phyloP scores from a whole-genome alignment of 2,113 vertebrate species.

The Pica pica region DNA sequence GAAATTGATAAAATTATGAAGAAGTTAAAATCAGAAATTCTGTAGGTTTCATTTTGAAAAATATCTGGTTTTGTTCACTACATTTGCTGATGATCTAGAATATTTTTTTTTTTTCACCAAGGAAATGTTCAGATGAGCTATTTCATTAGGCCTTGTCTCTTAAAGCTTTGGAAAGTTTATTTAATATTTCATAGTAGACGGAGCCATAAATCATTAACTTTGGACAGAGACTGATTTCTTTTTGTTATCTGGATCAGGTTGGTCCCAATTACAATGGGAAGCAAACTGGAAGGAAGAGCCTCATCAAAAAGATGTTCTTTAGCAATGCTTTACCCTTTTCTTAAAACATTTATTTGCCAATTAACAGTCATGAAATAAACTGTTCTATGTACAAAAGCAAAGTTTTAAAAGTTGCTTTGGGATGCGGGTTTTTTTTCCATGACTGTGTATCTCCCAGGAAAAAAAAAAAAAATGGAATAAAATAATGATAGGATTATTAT shows the following conservation, averaged over 20 bases:
- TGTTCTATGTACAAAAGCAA: not conserved
- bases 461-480: not conserved
- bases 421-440: rapidly evolving
- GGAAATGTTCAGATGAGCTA: not conserved
- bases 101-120: not conserved
- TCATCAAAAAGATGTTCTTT: not conserved
- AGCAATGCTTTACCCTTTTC: not conserved
- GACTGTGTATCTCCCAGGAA: rapidly evolving
- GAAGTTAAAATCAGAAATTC: not conserved
- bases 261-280: not conserved
- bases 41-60: not conserved
- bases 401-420: not conserved
- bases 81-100: not conserved
- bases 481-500: not conserved
- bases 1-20: not conserved
- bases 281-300: not conserved
- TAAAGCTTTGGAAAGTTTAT: not conserved
- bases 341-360: not conserved
- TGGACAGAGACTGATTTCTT: not conserved
- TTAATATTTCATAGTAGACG: not conserved
- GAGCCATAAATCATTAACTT: not conserved
- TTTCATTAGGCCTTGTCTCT: not conserved
- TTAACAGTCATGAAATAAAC: not conserved
- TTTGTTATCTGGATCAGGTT: not conserved
- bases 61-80: not conserved